Evolutionary conservation across 2,888 invertebrate genomes (phyloP), one percentile per base, ranked within the genome.

Genomic region (Hemithea aestivaria): DNA sequence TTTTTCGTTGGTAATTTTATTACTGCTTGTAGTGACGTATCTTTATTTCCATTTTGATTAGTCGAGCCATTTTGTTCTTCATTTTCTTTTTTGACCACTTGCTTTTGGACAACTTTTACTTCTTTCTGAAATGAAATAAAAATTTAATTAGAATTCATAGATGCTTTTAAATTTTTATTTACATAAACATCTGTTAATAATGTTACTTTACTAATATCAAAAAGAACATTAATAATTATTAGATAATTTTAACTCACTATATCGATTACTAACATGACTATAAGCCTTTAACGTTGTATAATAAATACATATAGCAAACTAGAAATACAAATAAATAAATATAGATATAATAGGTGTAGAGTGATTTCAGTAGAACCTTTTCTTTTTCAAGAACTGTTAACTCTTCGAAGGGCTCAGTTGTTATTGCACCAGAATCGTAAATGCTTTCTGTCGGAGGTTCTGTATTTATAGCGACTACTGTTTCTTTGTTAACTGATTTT

Each of bases 301-400:
- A 45, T 65, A 81, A 72, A 64, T 78, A 81, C 39, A 62, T 69
- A 61, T 79, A 81, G 61, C 76, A 78, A 51, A 74, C 55, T 62
- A 78, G 53, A 58, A 72, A 78, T 68, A 80, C 73, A 72, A 61
- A 77, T 59, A 77, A 63, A 68, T 72, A 79, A 56, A 80, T 67
- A 72, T 65, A 77, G 46, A 77, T 58, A 73, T 80, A 81, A 61
- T 73, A 77, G 73, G 66, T 71, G 68, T 70, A 81, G 67, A 81
- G 66, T 78, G 77, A 78, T 73, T 78, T 80, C 64, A 77, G 66
- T 71, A 78, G 66, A 68, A 84, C 84, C 85, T 84, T 76, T 64
- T 79, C 66, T 52, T 68, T 58, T 52, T 73, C 62, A 59, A 56
- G 62, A 58, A 50, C 62, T 40, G 51, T 51, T 47, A 62, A 54